Conservation (phyloP, 35 echinoderm and acorn worm genomes). For the Anneissia japonica region DNA sequence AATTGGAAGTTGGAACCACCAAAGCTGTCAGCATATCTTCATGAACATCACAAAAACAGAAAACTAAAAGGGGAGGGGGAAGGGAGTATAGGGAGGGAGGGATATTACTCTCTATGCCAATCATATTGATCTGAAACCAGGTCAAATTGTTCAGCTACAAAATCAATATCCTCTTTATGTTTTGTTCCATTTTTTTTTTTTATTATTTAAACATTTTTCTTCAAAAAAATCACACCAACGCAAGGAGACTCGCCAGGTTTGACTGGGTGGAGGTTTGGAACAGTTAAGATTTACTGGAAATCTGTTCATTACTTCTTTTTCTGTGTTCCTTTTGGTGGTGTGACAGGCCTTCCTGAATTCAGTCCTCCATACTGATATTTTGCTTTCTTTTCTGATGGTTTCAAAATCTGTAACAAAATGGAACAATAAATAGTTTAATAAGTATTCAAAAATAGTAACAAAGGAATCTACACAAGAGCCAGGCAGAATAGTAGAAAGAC, state of each 20-base stretch:
- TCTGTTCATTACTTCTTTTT: conserved; percentile 1
- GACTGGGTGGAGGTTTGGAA: not conserved
- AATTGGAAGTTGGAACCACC: no score
- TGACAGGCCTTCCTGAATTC: conserved; percentile 86
- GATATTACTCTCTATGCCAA: not conserved
- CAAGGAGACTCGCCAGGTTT: not conserved
- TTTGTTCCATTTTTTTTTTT: not conserved
- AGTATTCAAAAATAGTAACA: no score
- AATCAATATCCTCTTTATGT: not conserved
- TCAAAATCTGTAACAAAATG: conserved; percentile 53
- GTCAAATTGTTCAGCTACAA: not conserved
- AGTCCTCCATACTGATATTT: conserved; percentile 97
- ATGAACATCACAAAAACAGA: no score
- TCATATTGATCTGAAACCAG: not conserved
- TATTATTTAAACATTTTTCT: not conserved
- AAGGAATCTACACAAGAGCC: no score
- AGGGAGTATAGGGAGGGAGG: no score
- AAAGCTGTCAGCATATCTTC: no score
- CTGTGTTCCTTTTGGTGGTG: conserved; percentile 41
- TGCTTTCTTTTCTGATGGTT: conserved; percentile 98
- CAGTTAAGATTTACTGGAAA: not conserved
- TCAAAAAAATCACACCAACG: not conserved
- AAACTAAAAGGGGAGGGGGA: no score
- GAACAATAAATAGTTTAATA: not conserved
- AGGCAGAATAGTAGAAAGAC: no score